These are phyloP conservation scores for Clarias pachynema DNA, from an alignment of 2,797 vertebrate genomes.

Conservation along the genomic window DNA sequence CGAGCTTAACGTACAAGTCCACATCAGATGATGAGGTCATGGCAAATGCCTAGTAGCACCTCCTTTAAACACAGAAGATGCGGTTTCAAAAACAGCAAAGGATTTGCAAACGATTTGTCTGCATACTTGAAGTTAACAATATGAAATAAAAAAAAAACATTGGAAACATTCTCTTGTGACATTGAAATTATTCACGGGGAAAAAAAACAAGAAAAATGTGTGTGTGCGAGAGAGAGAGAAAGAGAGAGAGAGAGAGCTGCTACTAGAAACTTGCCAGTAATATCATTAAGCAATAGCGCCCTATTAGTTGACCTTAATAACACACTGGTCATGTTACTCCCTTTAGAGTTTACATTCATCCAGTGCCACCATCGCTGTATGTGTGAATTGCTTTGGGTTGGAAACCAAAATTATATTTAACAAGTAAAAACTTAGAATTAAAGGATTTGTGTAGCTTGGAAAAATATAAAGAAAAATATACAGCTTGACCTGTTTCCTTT, in stretches of 20 bases:
- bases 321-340: conserved; percentile 56
- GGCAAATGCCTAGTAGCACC: conserved; percentile 78
- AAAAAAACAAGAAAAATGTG: conserved; percentile 5
- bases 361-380: conserved; percentile 62
- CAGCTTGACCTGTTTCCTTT: conserved; percentile 27
- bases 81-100: conserved; percentile 49
- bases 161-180: conserved; percentile 12
- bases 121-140: conserved; percentile 48
- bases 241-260: conserved; percentile 63
- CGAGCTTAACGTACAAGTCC: conserved; percentile 66
- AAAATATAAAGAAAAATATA: conserved; percentile 38
- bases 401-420: conserved; percentile 16
- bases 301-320: conserved; percentile 53
- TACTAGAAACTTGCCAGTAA: conserved; percentile 68
- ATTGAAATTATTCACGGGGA: background rate
- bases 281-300: conserved; percentile 45
- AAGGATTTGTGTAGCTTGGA: conserved; percentile 14
- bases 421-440: conserved; percentile 7
- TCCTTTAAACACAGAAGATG: conserved; percentile 61
- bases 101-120: conserved; percentile 40
- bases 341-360: conserved; percentile 69
- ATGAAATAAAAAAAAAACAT: conserved; percentile 10
- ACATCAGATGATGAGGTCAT: conserved; percentile 66
- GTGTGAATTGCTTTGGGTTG: conserved; percentile 49
- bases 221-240: background rate